Percentiles rank a stretch among this genome's conserved stretches.
Evolutionary conservation across 1,140 invertebrate genomes (phyloP).

Genomic region (Procambarus virginalis): DNA sequence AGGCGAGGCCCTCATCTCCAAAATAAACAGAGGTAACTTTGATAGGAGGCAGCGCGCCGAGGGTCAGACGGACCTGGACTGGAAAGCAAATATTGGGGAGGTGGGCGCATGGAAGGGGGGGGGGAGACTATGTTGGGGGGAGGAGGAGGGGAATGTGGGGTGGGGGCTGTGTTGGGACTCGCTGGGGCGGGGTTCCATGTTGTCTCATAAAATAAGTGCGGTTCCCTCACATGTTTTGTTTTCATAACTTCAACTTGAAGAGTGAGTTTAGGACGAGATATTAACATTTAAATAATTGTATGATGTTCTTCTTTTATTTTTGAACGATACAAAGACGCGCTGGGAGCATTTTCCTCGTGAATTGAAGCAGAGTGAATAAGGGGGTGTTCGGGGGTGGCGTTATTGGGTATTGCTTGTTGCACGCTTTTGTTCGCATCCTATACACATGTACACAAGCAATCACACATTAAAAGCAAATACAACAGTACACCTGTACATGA

Average conservation of each 20-base stretch:
- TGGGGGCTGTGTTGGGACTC: background rate
- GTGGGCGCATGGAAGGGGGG: background rate
- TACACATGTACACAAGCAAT: no score
- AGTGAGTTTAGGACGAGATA: background rate
- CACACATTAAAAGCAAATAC: no score
- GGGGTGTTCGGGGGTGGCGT: no score
- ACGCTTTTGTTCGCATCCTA: no score
- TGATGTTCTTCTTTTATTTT: no score
- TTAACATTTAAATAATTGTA: no score
- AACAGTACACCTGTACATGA: no score
- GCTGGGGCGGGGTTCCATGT: slow-evolving; percentile 29
- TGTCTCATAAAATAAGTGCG: slow-evolving; percentile 65
- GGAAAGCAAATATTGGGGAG: slow-evolving; percentile 65
- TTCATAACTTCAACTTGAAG: slow-evolving; percentile 24
- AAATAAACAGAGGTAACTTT: slow-evolving; percentile 64
- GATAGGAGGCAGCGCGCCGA: slow-evolving; percentile 56
- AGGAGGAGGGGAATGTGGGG: slow-evolving; percentile 27
- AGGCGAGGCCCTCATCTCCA: slow-evolving; percentile 62
- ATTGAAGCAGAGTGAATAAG: no score
- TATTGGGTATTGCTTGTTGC: no score
- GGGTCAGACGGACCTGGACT: slow-evolving; percentile 62
- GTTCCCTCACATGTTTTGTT: slow-evolving; percentile 60
- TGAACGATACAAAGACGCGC: no score
- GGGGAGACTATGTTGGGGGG: background rate
- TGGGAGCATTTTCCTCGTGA: no score